Evolutionary conservation across 1,140 invertebrate genomes (phyloP).

Genomic region (Nasonia vitripennis): DNA sequence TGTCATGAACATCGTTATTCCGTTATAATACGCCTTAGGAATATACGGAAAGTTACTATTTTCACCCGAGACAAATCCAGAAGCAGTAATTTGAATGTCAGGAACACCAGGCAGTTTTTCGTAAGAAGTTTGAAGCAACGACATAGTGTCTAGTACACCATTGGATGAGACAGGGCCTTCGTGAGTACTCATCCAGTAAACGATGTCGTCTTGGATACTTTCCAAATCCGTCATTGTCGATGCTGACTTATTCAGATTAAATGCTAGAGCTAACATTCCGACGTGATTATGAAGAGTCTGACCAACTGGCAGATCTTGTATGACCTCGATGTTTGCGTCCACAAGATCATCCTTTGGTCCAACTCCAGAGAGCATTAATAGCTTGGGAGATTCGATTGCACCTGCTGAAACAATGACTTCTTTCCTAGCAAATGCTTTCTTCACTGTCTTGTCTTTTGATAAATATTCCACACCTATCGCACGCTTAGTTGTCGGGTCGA

Average conservation of each 20-base stretch:
- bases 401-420: constrained; percentile 29
- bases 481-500: background rate
- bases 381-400: background rate
- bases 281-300: constrained; percentile 20
- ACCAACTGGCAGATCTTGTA: constrained; percentile 9
- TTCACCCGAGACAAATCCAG: background rate
- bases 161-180: background rate
- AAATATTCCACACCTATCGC: background rate
- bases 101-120: background rate
- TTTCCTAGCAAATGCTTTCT: background rate
- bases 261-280: background rate
- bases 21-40: background rate
- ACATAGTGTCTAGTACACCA: background rate
- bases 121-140: background rate
- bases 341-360: constrained; percentile 3
- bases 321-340: background rate
- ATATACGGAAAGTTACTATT: background rate
- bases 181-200: constrained; percentile 19
- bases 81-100: background rate
- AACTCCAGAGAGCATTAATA: constrained; percentile 13
- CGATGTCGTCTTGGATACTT: background rate
- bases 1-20: background rate
- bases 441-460: background rate
- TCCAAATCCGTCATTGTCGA: background rate
- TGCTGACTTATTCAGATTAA: background rate